Evolutionary conservation across 2,113 vertebrate species (phyloP).

Genomic region (Vidua macroura): DNA sequence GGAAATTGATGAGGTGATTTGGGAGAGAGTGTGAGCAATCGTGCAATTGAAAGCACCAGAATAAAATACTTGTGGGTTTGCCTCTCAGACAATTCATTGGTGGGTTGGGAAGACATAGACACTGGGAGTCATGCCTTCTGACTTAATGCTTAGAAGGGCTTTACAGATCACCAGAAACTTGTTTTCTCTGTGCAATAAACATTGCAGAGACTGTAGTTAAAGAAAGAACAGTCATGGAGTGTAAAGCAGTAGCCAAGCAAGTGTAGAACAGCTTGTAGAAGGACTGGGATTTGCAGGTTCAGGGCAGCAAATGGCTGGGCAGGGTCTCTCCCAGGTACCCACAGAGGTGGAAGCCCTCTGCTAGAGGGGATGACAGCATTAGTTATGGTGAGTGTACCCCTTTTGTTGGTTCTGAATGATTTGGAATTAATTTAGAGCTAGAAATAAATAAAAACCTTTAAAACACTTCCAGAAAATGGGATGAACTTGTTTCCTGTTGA

Average conservation of each 20-base stretch:
- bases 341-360: not conserved
- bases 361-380: not conserved
- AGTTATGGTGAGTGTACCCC: not conserved
- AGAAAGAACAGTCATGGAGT: not conserved
- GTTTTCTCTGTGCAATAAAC: not conserved
- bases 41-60: not conserved
- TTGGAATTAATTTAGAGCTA: not conserved
- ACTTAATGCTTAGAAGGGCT: not conserved
- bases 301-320: not conserved
- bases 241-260: not conserved
- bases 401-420: not conserved
- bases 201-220: not conserved
- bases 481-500: not conserved
- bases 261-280: not conserved
- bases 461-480: not conserved
- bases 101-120: not conserved
- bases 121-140: not conserved
- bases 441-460: not conserved
- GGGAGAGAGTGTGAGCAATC: rapidly evolving
- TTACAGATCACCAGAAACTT: not conserved
- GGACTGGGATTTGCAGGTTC: not conserved
- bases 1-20: not conserved
- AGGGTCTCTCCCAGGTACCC: not conserved
- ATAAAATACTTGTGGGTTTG: not conserved
- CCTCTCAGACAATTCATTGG: not conserved